Percentiles rank a stretch among this genome's conserved stretches.
Conservation (phyloP, 2,797 vertebrate genomes). For the Sebastes alutus region DNA sequence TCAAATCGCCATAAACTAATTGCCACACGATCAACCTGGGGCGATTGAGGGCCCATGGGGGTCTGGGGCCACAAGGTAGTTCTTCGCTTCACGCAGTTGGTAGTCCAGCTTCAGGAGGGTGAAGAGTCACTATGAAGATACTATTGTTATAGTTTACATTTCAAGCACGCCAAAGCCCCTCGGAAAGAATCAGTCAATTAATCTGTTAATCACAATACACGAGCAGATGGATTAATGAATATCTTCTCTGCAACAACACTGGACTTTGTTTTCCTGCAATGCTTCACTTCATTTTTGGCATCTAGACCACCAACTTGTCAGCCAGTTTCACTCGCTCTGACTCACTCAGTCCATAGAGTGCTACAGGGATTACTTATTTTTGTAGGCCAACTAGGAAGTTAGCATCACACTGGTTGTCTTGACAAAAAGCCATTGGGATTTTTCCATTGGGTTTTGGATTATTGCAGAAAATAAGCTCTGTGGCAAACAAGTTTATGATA, state of each 20-base stretch:
- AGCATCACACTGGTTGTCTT: no score
- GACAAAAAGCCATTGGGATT: no score
- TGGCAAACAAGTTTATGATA: no score
- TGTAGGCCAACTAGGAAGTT: no score
- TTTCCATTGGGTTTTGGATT: no score
- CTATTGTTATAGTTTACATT: background rate
- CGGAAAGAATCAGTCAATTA: background rate
- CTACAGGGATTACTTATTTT: no score
- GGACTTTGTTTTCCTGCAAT: background rate
- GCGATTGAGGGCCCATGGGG: background rate
- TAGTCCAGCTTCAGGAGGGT: background rate
- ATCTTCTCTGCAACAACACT: background rate
- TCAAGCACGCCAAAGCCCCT: background rate
- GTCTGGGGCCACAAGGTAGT: background rate
- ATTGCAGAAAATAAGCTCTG: no score
- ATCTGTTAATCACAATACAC: background rate
- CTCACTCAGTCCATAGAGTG: no score
- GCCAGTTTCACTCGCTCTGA: no score
- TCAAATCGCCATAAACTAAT: constrained; percentile 22
- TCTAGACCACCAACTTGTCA: background rate
- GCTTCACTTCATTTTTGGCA: background rate
- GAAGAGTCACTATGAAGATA: background rate
- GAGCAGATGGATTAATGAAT: background rate
- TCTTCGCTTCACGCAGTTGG: background rate
- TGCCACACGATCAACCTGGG: background rate